These are phyloP conservation scores for Champsocephalus esox DNA, from an alignment of 2,797 vertebrate genomes.

Conservation along the genomic window DNA sequence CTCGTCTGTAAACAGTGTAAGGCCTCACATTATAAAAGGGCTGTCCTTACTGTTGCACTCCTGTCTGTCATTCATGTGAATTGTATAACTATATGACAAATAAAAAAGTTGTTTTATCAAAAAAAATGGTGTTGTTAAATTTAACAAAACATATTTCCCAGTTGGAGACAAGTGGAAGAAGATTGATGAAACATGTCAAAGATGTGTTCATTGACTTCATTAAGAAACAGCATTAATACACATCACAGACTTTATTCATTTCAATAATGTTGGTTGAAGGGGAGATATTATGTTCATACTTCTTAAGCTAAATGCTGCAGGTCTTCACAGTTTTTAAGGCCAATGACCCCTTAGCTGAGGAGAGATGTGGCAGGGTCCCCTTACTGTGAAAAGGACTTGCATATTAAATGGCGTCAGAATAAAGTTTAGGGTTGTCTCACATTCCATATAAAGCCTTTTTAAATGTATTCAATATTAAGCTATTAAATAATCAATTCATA, in stretches of 20 bases:
- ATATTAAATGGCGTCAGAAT: too few species aligned
- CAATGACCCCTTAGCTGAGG: too few species aligned
- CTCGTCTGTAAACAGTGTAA: neutral
- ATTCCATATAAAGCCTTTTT: too few species aligned
- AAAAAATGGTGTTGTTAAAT: neutral
- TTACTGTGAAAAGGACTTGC: too few species aligned
- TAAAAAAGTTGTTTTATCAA: conserved; percentile 7
- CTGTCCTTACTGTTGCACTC: conserved; percentile 31
- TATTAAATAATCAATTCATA: too few species aligned
- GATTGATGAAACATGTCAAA: neutral
- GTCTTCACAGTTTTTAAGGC: too few species aligned
- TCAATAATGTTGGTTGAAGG: too few species aligned
- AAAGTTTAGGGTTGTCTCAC: too few species aligned
- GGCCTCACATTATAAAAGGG: conserved; percentile 8
- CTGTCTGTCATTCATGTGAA: conserved; percentile 32
- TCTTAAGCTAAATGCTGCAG: too few species aligned
- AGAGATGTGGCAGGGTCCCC: too few species aligned
- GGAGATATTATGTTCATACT: too few species aligned
- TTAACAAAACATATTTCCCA: neutral
- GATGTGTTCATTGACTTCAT: neutral
- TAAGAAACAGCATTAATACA: neutral
- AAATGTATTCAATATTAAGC: too few species aligned
- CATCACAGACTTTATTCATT: neutral
- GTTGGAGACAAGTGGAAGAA: neutral
- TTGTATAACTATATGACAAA: conserved; percentile 22